phyloP scores from a whole-genome alignment of 2,113 vertebrate genomes.

The Macrotus californicus region DNA sequence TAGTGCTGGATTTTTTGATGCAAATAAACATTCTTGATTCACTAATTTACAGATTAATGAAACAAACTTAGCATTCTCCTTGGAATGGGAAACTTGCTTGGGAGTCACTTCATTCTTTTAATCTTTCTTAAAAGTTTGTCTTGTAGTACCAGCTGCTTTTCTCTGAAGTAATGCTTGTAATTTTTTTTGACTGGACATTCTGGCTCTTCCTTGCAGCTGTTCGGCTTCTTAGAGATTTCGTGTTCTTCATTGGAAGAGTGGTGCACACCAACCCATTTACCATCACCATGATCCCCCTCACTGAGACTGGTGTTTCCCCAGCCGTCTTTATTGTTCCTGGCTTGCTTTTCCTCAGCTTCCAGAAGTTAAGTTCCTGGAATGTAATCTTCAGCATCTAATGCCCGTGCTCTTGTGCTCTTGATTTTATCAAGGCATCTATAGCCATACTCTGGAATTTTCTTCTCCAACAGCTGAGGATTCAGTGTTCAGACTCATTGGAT shows the following conservation, averaged over 20 bases:
- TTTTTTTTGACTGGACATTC: constrained; percentile 84
- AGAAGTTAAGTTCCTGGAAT: constrained; percentile 90
- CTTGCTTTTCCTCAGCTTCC: constrained; percentile 79
- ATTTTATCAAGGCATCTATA: constrained; percentile 84
- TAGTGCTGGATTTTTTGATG: neutral
- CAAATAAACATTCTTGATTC: neutral
- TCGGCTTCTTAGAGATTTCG: constrained; percentile 83
- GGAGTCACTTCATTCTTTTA: constrained; percentile 77
- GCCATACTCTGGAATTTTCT: constrained; percentile 87
- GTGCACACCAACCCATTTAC: constrained; percentile 86
- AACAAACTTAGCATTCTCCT: neutral
- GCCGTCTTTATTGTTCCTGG: constrained; percentile 74
- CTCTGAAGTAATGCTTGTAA: constrained; percentile 88
- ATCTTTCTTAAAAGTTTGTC: constrained; percentile 85
- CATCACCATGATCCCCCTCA: constrained; percentile 81
- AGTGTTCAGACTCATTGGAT: constrained; percentile 90
- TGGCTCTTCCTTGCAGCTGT: constrained; percentile 82
- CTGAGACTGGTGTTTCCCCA: constrained; percentile 87
- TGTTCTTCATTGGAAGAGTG: constrained; percentile 88
- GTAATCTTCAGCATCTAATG: constrained; percentile 85
- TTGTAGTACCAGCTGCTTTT: constrained; percentile 89
- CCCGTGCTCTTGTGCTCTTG: constrained; percentile 86
- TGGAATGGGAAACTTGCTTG: neutral
- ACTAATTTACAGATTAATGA: constrained; percentile 2
- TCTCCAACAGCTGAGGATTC: constrained; percentile 88